A percentile compares a stretch with the other conserved stretches of the same genome.
phyloP scores from a whole-genome alignment of 2,888 invertebrate genomes.

The Branchellion lobata region DNA sequence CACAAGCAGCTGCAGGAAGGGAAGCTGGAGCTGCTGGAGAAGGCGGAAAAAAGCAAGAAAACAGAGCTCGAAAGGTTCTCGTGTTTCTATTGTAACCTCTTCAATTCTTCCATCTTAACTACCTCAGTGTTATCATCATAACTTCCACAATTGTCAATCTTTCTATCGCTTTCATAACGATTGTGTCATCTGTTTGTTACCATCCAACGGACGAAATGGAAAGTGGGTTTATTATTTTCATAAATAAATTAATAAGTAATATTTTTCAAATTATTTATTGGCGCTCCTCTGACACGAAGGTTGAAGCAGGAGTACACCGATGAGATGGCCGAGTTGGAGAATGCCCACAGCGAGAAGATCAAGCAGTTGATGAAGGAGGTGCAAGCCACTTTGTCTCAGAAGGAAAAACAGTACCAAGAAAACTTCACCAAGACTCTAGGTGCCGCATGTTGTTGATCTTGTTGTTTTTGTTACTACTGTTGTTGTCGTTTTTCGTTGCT shows the following conservation, averaged over 20 bases:
- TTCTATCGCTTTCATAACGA: too few species aligned
- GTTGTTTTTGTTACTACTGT: too few species aligned
- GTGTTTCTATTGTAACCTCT: background rate
- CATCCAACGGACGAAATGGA: too few species aligned
- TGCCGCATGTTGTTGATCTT: too few species aligned
- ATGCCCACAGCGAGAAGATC: background rate
- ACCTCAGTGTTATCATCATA: too few species aligned
- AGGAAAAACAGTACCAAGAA: constrained; percentile 39
- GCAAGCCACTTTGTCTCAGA: constrained; percentile 28
- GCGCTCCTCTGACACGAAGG: too few species aligned
- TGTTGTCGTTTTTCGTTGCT: too few species aligned
- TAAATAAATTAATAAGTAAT: too few species aligned
- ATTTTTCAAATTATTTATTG: too few species aligned
- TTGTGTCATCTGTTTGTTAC: too few species aligned
- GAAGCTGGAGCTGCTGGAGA: background rate
- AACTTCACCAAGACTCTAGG: constrained; percentile 29
- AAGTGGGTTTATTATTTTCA: too few species aligned
- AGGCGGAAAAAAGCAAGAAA: constrained; percentile 19
- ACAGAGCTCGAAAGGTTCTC: constrained; percentile 30
- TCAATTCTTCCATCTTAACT: background rate
- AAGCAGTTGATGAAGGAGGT: constrained; percentile 37
- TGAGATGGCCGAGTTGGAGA: constrained; percentile 31
- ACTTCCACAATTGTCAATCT: too few species aligned
- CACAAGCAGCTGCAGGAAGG: constrained; percentile 8
- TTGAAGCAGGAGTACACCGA: constrained; percentile 34